Percentiles rank a stretch among this genome's conserved stretches.
Evolutionary conservation across 1,140 invertebrate species (phyloP).

Genomic region (Coenobita brevimanus): DNA sequence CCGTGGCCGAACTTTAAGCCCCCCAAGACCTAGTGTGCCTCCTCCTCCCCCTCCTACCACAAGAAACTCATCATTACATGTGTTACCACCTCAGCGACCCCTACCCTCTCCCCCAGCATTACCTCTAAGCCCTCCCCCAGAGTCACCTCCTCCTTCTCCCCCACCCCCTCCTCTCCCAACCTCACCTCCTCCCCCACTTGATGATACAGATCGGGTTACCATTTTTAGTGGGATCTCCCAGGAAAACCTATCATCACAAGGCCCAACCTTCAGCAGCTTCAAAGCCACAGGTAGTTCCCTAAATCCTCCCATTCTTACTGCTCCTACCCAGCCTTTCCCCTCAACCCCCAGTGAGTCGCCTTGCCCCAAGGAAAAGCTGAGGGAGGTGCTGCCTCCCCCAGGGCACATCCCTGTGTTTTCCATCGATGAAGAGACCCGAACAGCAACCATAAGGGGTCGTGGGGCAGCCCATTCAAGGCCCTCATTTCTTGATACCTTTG

Average conservation of each 20-base stretch:
- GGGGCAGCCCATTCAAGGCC: slow-evolving; percentile 55
- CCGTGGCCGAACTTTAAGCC: slow-evolving; percentile 53
- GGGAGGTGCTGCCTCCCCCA: slow-evolving; percentile 48
- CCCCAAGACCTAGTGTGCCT: slow-evolving; percentile 60
- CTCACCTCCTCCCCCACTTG: slow-evolving; percentile 54
- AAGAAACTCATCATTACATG: slow-evolving; percentile 10
- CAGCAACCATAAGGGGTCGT: slow-evolving; percentile 65
- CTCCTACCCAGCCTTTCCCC: slow-evolving; percentile 14
- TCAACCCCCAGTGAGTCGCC: slow-evolving; percentile 16
- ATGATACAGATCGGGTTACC: slow-evolving; percentile 16
- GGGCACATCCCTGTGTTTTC: slow-evolving; percentile 39
- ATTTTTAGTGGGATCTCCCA: slow-evolving; percentile 7
- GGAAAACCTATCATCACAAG: slow-evolving; percentile 30
- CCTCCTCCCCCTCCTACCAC: slow-evolving; percentile 64
- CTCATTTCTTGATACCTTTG: slow-evolving; percentile 35
- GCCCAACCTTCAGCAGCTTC: slow-evolving; percentile 51
- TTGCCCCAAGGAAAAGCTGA: slow-evolving; percentile 28
- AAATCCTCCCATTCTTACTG: neutral
- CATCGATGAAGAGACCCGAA: slow-evolving; percentile 57
- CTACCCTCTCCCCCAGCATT: slow-evolving; percentile 40
- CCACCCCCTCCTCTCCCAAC: slow-evolving; percentile 65
- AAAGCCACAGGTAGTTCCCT: slow-evolving; percentile 13
- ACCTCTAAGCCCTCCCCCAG: slow-evolving; percentile 13
- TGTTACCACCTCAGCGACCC: slow-evolving; percentile 22
- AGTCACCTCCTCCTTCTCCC: slow-evolving; percentile 49